Evolutionary conservation across 2,113 vertebrate species (phyloP).

Genomic region (Salvelinus sp.): DNA sequence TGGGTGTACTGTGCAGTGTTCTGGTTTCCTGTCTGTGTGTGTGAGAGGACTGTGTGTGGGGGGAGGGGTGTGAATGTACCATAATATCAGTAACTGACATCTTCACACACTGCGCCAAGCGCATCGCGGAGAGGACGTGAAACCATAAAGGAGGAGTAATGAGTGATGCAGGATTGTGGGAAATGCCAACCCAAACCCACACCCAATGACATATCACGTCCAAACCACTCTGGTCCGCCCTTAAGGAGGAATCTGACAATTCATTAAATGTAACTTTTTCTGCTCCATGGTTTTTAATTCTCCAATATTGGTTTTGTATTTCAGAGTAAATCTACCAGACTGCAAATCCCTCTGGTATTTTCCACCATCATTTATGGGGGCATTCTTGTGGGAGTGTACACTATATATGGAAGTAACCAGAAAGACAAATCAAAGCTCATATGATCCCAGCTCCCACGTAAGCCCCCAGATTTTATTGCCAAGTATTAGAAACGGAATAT

Average conservation of each 20-base stretch:
- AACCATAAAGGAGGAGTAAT: neutral
- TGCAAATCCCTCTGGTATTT: constrained; percentile 43
- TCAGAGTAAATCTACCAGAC: constrained; percentile 27
- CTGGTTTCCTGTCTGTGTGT: neutral
- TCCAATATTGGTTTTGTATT: constrained; percentile 32
- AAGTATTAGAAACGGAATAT: constrained; percentile 9
- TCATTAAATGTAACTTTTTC: constrained; percentile 6
- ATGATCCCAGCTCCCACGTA: constrained; percentile 8
- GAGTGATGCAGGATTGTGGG: neutral
- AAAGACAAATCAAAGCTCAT: constrained; percentile 17
- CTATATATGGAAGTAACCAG: neutral
- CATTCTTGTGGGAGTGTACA: neutral
- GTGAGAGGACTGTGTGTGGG: neutral
- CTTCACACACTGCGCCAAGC: neutral
- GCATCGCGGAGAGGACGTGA: neutral
- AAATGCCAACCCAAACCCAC: neutral
- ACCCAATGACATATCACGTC: constrained; percentile 1
- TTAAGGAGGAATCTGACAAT: neutral
- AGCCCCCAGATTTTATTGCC: constrained; percentile 20
- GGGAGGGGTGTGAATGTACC: neutral
- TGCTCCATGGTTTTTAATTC: neutral
- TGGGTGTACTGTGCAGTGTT: neutral
- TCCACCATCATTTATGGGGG: neutral
- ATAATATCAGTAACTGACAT: neutral
- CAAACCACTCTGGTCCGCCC: too few relatives aligned